Base-by-base conservation (phyloP, 2,797 vertebrate genomes). In the Ispidina lecontei region DNA sequence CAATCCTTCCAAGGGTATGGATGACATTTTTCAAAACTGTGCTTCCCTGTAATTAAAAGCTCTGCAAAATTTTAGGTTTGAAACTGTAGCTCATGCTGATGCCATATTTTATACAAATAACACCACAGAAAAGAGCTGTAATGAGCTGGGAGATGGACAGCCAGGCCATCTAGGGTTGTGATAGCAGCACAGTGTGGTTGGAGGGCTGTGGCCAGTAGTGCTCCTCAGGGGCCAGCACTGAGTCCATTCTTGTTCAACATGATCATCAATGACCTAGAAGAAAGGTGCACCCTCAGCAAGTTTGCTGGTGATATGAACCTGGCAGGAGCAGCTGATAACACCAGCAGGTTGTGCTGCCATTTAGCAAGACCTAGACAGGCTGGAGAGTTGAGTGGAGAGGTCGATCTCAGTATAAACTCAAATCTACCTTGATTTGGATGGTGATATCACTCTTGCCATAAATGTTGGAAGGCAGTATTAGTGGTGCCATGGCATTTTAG, bases 11-110 rank as follows among this genome's bases (percentile, higher is more conserved):
- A 83, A 91, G 92, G 77, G 81, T 94, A 72, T 63, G 51, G 73
- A 95, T 95, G 91, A 93, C 1, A 14, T 93, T 96, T 96, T 96
- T 82, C 89, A 94, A 93, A 91, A 90, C 90, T 74, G 87, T 44
- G 16, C 83, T 94, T 85, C 89, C 70, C 89, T 94, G 85, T 90
- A 97, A 92, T 95, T 93, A 92, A 85, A 90, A 91, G 68, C 95
- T 92, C 94, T 95, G 55, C 72, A 96, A 92, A 96, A 94, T 94
- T 89, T 85, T 87, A 94, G 95, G 92, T 71, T 91, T 91, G 87
- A 96, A 96, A 89, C 52, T 84, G 90, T 79, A 79, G 62, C 46
- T 77, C 56, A 84, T 9, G 12, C 33, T 84, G 90, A 91, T 83
- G 51, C 72, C 35, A 25, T 94, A 72, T 77, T 93, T 89, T 74